Base-by-base conservation (phyloP, 2,888 invertebrate species). In the Drosophila fulvimacula region DNA sequence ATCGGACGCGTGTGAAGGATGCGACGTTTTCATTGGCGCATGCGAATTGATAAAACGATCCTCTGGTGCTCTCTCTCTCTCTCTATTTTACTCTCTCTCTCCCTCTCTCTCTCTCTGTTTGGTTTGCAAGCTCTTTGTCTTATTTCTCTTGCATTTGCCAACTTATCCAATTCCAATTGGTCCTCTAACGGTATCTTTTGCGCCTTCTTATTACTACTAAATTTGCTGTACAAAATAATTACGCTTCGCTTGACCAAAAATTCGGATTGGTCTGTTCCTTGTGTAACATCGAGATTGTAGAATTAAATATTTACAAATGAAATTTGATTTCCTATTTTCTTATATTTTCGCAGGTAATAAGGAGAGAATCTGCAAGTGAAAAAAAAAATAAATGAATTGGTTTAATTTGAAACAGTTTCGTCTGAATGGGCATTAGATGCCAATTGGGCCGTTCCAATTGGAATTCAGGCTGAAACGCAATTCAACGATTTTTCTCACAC, bases 1-100 rank as follows among this genome's bases (percentile, higher is more conserved):
- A 87, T 91, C 84, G 84, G 85, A 90, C 86, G 88, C 84, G 87
- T 82, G 88, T 55, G 69, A 69, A 68, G 56, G 82, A 87, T 90
- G 82, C 91, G 91, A 91, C 88, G 91, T 91, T 91, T 91, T 91
- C 91, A 91, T 91, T 91, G 82, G 82, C 88, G 79, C 81, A 89
- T 88, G 75, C 89, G 79, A 89, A 82, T 81, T 79, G 39, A 59
- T 52, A 63, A 72, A 71, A 81, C 76, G 64, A 77, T 76, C 64
- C 81, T 71, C 78, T 67, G 77, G 32, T 60, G 63, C 78, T 77
- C 79, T 88, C 71, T 61, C 41, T 69, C 41, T 64, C 48, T 44
- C 61, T 60, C 9, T 61, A 6, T 57, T 49, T 38, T 3, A 46
- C 17, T 30, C 6, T 30, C 27, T 38, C 30, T 15, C n/a, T 44